A percentile compares a stretch with the other conserved stretches of the same genome.
Conservation (phyloP, 2,113 vertebrate genomes). For the Lasiurus cinereus region DNA sequence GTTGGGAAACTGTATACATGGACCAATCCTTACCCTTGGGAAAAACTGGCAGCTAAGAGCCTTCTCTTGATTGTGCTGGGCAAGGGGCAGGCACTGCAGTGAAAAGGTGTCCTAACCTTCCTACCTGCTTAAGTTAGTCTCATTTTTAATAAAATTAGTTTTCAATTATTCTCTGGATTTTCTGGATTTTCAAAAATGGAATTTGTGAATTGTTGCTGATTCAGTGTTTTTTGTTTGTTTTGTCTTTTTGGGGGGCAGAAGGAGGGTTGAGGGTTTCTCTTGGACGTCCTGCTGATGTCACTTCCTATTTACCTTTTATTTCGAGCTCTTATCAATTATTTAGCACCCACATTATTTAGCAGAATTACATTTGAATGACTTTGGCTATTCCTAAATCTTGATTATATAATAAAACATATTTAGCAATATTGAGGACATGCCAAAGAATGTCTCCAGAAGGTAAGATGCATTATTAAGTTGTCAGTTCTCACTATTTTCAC, state of each 20-base stretch:
- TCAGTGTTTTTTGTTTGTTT: background rate
- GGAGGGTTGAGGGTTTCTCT: background rate
- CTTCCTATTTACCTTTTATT: background rate
- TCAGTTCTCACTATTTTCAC: background rate
- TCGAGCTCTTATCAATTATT: background rate
- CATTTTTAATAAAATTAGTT: background rate
- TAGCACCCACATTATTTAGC: background rate
- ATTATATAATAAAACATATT: background rate
- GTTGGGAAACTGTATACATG: background rate
- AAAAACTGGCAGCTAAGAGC: background rate
- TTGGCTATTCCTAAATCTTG: background rate
- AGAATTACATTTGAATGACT: background rate
- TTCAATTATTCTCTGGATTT: background rate
- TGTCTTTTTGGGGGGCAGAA: too few species aligned
- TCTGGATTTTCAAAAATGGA: background rate
- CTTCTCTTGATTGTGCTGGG: background rate
- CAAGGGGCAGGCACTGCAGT: background rate
- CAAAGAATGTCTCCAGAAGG: background rate
- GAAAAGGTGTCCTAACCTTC: background rate
- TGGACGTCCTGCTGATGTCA: background rate
- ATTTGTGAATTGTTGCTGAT: background rate
- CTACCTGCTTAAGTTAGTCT: background rate
- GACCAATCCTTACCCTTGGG: background rate
- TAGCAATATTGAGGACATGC: background rate
- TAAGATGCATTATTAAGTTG: background rate